These are phyloP conservation scores for Eutrigla gurnardus DNA, from an alignment of 2,797 vertebrate species.

Conservation along the genomic window DNA sequence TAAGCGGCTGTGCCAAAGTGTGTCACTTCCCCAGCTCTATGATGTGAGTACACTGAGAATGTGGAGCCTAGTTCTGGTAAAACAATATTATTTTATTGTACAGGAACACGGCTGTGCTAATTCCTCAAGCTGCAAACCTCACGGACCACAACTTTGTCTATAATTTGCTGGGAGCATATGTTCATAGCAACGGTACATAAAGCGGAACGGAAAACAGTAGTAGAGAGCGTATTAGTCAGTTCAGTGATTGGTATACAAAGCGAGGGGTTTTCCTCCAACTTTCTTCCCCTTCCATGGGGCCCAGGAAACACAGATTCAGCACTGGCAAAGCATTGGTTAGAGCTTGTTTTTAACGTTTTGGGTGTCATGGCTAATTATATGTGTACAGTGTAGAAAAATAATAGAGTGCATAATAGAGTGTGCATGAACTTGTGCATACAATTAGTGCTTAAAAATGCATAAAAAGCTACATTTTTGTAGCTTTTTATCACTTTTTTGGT, in stretches of 20 bases:
- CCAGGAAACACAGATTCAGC: conserved; percentile 69
- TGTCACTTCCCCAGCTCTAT: conserved; percentile 65
- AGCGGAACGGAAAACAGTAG: conserved; percentile 86
- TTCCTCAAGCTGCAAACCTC: conserved; percentile 85
- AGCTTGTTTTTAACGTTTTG: conserved; percentile 62
- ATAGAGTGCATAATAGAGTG: conserved; percentile 3
- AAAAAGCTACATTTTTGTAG: neutral
- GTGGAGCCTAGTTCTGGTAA: conserved; percentile 81
- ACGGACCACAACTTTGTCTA: conserved; percentile 84
- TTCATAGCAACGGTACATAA: conserved; percentile 87
- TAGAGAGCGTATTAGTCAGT: conserved; percentile 82
- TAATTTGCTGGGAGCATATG: conserved; percentile 85
- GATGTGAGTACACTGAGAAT: conserved; percentile 70
- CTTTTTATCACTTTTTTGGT: conserved; percentile 19
- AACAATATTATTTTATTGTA: conserved; percentile 86
- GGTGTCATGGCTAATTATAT: conserved; percentile 61
- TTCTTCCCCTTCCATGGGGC: conserved; percentile 74
- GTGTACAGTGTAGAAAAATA: conserved; percentile 33
- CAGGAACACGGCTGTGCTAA: conserved; percentile 83
- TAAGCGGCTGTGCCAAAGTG: conserved; percentile 48
- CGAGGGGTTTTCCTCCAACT: conserved; percentile 76
- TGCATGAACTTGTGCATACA: conserved; percentile 1
- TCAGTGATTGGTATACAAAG: conserved; percentile 81
- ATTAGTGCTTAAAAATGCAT: neutral
- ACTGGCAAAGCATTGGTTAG: conserved; percentile 43